These are phyloP conservation scores for Bos taurus DNA, from an alignment of 2,113 vertebrate genomes.

Conservation along the genomic window DNA sequence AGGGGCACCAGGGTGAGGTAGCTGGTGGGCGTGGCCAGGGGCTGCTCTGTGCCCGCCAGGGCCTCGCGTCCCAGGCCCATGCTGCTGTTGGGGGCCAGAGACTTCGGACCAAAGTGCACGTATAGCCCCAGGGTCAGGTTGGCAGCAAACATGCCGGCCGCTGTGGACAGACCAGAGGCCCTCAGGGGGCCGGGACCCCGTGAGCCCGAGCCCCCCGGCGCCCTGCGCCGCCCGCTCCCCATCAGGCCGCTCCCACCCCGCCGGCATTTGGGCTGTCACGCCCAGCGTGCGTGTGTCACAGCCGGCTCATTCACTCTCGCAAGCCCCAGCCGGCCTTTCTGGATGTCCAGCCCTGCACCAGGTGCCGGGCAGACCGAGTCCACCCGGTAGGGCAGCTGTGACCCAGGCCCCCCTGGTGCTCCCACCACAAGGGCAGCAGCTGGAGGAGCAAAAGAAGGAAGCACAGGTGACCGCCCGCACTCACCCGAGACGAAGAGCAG, in stretches of 20 bases:
- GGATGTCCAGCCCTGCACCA: not conserved
- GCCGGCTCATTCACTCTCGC: accelerated
- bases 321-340: not conserved
- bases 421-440: accelerated
- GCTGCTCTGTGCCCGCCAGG: not conserved
- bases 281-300: accelerated
- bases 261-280: accelerated
- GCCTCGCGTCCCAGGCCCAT: not conserved
- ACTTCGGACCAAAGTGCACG: constrained; percentile 45
- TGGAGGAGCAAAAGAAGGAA: accelerated
- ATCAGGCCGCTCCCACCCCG: accelerated
- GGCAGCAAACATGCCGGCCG: constrained; percentile 87
- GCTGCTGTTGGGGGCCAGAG: constrained; percentile 52
- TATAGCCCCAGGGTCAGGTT: constrained; percentile 88
- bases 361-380: accelerated
- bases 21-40: not conserved
- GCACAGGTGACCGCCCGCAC: not conserved
- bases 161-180: constrained; percentile 61
- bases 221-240: accelerated
- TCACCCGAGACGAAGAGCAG: constrained; percentile 90
- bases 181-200: not conserved
- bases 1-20: constrained; percentile 86
- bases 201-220: not conserved
- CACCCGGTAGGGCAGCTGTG: not conserved
- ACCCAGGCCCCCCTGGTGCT: accelerated